These are phyloP conservation scores for Myopa tessellatipennis DNA, from an alignment of 2,888 invertebrate genomes.

Conservation along the genomic window DNA sequence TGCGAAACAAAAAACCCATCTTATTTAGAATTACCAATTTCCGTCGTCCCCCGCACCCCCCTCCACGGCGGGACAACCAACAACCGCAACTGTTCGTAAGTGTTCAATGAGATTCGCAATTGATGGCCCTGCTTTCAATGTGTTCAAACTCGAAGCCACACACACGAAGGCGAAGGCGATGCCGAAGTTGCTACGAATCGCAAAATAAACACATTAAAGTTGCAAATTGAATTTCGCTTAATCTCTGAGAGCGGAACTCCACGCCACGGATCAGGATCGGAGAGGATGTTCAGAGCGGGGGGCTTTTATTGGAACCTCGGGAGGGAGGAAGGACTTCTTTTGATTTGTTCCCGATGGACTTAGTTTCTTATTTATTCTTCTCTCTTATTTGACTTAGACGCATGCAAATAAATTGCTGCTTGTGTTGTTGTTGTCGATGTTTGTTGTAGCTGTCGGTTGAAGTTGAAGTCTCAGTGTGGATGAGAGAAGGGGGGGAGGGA, in stretches of 20 bases:
- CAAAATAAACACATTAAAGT: slow-evolving; percentile 66
- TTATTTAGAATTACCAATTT: slow-evolving; percentile 46
- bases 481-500: neutral
- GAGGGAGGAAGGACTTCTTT: slow-evolving; percentile 3
- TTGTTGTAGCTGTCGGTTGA: no score
- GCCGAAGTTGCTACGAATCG: slow-evolving; percentile 57
- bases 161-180: neutral
- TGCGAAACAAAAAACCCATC: slow-evolving; percentile 38
- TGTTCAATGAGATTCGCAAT: slow-evolving; percentile 35
- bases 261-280: slow-evolving; percentile 6
- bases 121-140: slow-evolving; percentile 40
- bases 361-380: slow-evolving; percentile 30
- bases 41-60: neutral
- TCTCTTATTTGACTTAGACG: slow-evolving; percentile 13
- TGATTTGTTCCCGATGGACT: slow-evolving; percentile 34
- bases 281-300: neutral
- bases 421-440: neutral
- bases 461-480: no score
- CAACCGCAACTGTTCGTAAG: slow-evolving; percentile 32
- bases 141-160: slow-evolving; percentile 37
- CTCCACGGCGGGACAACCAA: neutral
- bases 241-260: slow-evolving; percentile 50
- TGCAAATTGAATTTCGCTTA: slow-evolving; percentile 66
- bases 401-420: slow-evolving; percentile 19
- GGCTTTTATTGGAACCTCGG: no score